Percentiles rank a stretch among this genome's conserved stretches.
Conservation (phyloP, 2,888 invertebrate species). For the Trileptium ribeirensis region DNA sequence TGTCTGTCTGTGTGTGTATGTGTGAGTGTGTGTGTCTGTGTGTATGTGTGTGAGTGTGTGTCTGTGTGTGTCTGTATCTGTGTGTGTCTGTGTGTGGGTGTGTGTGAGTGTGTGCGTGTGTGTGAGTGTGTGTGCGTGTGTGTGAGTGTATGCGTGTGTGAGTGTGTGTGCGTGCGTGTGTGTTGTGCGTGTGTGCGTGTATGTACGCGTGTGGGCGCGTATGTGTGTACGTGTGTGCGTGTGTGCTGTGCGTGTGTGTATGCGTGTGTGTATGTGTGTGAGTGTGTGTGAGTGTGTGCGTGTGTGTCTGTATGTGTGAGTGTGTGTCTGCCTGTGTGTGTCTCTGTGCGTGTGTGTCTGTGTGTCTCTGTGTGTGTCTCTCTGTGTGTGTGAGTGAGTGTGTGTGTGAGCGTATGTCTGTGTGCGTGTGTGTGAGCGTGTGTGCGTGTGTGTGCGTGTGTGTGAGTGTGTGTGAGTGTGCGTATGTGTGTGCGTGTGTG, state of each 20-base stretch:
- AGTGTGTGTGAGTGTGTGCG: constrained; percentile 7
- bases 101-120: constrained; percentile 28
- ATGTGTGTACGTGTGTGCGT: neutral
- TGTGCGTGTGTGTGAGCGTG: constrained; percentile 23
- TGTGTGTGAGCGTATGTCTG: constrained; percentile 26
- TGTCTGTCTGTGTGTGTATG: constrained; percentile 30
- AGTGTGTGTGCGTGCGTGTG: constrained; percentile 9
- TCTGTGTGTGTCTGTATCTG: constrained; percentile 27
- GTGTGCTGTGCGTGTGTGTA: constrained; percentile 14
- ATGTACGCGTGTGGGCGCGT: neutral
- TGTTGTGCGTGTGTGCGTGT: neutral
- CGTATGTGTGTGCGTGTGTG: constrained; percentile 30
- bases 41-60: constrained; percentile 28
- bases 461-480: constrained; percentile 28
- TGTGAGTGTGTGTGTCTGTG: constrained; percentile 28
- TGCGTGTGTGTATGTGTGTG: constrained; percentile 27
- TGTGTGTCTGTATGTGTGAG: constrained; percentile 20
- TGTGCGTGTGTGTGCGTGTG: constrained; percentile 27
- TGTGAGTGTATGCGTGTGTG: constrained; percentile 25
- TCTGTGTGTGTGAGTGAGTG: constrained; percentile 27
- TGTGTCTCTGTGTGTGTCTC: constrained; percentile 26
- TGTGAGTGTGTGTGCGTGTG: constrained; percentile 23
- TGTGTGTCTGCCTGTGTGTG: constrained; percentile 26
- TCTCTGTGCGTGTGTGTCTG: constrained; percentile 27
- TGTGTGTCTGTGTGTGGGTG: constrained; percentile 29